phyloP scores from a whole-genome alignment of 2,113 vertebrate genomes.

The Lanius collurio region DNA sequence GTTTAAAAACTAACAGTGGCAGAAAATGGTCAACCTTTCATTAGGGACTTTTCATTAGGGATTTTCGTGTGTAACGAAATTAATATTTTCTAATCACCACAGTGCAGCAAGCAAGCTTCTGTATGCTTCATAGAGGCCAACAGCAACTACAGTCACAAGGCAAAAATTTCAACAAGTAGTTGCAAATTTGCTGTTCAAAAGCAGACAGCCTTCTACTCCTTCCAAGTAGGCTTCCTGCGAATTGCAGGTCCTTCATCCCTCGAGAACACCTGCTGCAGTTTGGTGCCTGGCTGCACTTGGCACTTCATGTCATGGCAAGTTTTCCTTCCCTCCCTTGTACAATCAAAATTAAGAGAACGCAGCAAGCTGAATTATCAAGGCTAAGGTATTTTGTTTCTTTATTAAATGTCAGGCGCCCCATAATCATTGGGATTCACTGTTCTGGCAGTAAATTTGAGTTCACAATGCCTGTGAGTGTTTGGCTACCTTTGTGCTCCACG shows the following conservation, averaged over 20 bases:
- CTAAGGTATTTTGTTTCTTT: neutral
- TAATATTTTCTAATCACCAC: conserved; percentile 18
- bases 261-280: neutral
- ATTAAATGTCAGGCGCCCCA: neutral
- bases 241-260: neutral
- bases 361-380: neutral
- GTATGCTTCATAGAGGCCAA: conserved; percentile 30
- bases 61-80: neutral
- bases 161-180: conserved; percentile 10
- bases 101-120: conserved; percentile 25
- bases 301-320: neutral
- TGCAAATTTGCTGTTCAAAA: neutral
- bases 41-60: conserved; percentile 54
- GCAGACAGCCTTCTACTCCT: neutral
- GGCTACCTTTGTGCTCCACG: accelerated
- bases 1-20: conserved; percentile 40
- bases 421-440: neutral
- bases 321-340: neutral
- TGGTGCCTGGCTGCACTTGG: neutral
- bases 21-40: conserved; percentile 56
- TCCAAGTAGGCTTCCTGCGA: neutral
- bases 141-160: conserved; percentile 60
- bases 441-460: neutral
- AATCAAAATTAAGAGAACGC: neutral
- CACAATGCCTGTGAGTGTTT: accelerated